phyloP scores from a whole-genome alignment of 2,113 vertebrate species.

The Engystomops pustulosus region DNA sequence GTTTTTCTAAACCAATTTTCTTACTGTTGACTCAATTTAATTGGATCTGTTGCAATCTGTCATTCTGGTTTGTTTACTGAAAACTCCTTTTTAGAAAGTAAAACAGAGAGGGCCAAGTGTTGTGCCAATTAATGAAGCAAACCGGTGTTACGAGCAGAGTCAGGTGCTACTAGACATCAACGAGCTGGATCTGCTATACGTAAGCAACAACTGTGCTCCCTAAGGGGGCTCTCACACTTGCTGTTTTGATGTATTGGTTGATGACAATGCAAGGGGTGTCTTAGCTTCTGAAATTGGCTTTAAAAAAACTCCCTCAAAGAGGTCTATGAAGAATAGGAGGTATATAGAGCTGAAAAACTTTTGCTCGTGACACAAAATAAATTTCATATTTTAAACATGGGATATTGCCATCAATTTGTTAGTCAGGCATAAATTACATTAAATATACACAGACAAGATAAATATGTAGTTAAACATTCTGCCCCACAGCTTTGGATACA shows the following conservation, averaged over 20 bases:
- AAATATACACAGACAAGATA: constrained; percentile 25
- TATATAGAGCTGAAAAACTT: too few species aligned
- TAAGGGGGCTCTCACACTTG: too few species aligned
- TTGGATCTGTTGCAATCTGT: constrained; percentile 22
- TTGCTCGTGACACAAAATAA: too few species aligned
- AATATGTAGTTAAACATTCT: constrained; percentile 18
- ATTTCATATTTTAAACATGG: too few species aligned
- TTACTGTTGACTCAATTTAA: constrained; percentile 41
- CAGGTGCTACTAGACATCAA: background rate
- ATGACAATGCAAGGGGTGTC: too few species aligned
- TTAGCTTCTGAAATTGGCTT: too few species aligned
- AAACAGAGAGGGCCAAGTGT: background rate
- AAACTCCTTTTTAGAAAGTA: constrained; percentile 2
- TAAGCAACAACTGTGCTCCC: background rate
- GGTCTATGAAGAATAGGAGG: too few species aligned
- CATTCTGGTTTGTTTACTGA: constrained; percentile 33
- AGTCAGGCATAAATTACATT: background rate
- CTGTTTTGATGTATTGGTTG: too few species aligned
- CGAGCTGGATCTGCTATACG: background rate
- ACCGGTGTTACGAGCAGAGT: background rate
- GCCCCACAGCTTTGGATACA: constrained; percentile 11
- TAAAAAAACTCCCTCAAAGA: too few species aligned
- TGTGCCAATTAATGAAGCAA: constrained; percentile 26
- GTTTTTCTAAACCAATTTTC: background rate
- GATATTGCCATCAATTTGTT: background rate